Evolutionary conservation across 2,797 vertebrate genomes (phyloP).

Genomic region (Mallotus villosus): DNA sequence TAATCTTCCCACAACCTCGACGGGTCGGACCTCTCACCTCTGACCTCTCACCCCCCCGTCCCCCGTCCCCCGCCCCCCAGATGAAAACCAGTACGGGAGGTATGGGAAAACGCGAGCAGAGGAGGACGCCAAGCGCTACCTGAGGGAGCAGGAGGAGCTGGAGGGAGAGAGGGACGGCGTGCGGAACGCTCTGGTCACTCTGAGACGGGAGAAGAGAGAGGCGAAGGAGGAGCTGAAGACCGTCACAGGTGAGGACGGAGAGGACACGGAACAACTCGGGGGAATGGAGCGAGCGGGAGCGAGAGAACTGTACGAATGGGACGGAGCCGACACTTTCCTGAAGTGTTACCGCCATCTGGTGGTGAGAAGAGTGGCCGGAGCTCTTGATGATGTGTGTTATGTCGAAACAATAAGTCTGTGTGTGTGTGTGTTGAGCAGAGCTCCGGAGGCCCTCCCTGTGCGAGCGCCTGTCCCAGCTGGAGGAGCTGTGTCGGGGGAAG

Average conservation of each 20-base stretch:
- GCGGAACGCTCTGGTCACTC: conserved; percentile 75
- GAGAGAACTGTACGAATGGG: too few relatives aligned
- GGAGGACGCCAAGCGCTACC: conserved; percentile 89
- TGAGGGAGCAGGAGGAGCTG: conserved; percentile 88
- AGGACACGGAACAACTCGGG: not conserved
- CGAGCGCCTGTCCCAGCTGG: conserved; percentile 74
- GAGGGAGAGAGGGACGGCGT: conserved; percentile 87
- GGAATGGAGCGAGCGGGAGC: not conserved
- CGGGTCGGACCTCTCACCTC: conserved; percentile 53
- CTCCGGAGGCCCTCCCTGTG: conserved; percentile 73
- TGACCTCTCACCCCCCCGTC: conserved; percentile 16
- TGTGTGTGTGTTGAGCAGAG: conserved; percentile 62
- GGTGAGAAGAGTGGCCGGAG: not conserved
- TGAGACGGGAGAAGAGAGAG: conserved; percentile 86
- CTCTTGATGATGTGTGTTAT: not conserved
- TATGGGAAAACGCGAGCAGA: conserved; percentile 96
- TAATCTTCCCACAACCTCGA: conserved; percentile 64
- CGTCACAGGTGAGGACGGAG: conserved; percentile 72
- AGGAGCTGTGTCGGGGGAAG: conserved; percentile 82
- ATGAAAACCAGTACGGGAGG: conserved; percentile 87
- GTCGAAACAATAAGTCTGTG: not conserved
- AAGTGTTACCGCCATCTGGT: conserved; percentile 7
- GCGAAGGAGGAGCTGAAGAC: conserved; percentile 84
- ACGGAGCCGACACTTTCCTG: too few relatives aligned
- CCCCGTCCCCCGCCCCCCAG: conserved; percentile 59